Base-by-base conservation (phyloP, 2,113 vertebrate species). In the Thunnus maccoyii region DNA sequence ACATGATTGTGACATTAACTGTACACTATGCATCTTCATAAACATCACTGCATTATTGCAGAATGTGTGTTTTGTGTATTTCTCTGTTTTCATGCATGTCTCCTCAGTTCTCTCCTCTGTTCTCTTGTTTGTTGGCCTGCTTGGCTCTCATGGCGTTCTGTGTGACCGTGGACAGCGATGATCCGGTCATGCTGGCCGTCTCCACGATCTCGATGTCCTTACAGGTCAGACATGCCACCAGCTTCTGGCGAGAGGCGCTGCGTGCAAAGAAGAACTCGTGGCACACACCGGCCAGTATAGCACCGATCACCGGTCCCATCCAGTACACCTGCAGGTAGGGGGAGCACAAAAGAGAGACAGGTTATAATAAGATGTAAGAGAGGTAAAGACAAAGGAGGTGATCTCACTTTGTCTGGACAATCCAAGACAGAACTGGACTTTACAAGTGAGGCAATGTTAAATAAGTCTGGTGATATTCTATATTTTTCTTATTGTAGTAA, bases 181-280 rank as follows among this genome's bases (percentile, higher is more conserved):
- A 97, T 3, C 90, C 92, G 2, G 95, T 94, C n/a, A 93, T 80
- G 61, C 94, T 96, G 84, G 94, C 72, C 3, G 95, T 94, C 85
- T 97, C 96, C 85, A 96, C 94, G 1, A 95, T 96, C 9, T 96
- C 95, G 15, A 96, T 94, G 20, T 96, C 94, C 56, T 93, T 94
- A 84, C 96, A 97, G 65, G 94, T 92, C 36, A 96, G 84, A 85
- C 95, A 97, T 1, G 96, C 93, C 0, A 97, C 86, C 67, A 96
- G 83, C 88, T 97, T 96, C 87, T 96, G 96, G 61, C 92, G 84
- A 32, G 95, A 96, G 12, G 94, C 94, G 0, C 94, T 89, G 14
- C 91, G 91, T 0, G 94, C 94, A 17, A 97, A 96, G 83, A 97
- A 57, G 76, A 96, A 96, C 83, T 96, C 95, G 0, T 96, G 94